Base-by-base conservation (phyloP, 1,140 invertebrate species). In the Aphidius ervi region DNA sequence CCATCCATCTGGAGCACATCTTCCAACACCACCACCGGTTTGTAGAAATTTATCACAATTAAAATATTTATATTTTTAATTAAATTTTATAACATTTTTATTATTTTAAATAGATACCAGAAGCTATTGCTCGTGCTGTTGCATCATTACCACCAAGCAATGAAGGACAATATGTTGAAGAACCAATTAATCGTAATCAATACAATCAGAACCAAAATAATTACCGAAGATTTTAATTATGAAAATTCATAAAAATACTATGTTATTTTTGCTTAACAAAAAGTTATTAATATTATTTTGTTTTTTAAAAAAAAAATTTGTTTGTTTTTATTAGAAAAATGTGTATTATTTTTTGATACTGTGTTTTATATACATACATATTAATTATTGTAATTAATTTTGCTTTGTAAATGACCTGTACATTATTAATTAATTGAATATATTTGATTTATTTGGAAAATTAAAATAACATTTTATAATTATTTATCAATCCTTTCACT, bases 81-180 rank as follows among this genome's bases (percentile, higher is more conserved):
- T 16, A 16, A 16, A 16, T 16, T 16, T 16, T 16, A 0, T 0
- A 16, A 16, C 16, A 16, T 16, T 16, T 16, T 16, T 16, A 16
- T 16, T 16, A 16, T 16, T 16, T 16, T 16, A 16, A 16, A 16
- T 16, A 16, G 23, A 84, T 89, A 43, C 88, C 87, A 16, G 85
- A 83, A 59, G 88, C 86, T 7, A 90, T 91, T 61, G 82, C 74
- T 52, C 82, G 83, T 65, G 77, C 87, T 45, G 76, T 88, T 9
- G 82, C 84, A 46, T 80, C 73, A 56, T 81, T 71, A 68, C 82
- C 78, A 62, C 74, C 76, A 7, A 73, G 76, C 49, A 65, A 64
- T 10, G 70, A 69, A 5, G 63, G 70, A 48, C 63, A 67, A 16
- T 55, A 63, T 40, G 63, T 53, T 50, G 65, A 65, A 31, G 63